phyloP scores from a whole-genome alignment of 2,888 invertebrate genomes.

The Abrostola tripartita region DNA sequence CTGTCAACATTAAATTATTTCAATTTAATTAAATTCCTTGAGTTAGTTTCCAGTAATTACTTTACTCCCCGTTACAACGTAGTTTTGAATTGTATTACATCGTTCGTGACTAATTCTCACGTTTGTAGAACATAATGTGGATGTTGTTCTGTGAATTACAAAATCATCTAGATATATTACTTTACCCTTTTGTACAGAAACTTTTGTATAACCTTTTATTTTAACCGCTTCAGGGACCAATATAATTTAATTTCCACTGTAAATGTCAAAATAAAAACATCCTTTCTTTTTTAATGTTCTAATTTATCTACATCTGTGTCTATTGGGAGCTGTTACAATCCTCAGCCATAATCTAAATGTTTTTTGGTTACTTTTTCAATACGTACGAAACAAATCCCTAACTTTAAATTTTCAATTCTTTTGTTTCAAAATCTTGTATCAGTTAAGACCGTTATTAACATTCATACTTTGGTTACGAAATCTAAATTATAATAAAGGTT shows the following conservation, averaged over 20 bases:
- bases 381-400: slow-evolving; percentile 6
- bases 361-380: slow-evolving; percentile 17
- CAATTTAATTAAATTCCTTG: slow-evolving; percentile 65
- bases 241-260: no score
- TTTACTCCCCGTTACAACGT: slow-evolving; percentile 23
- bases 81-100: slow-evolving; percentile 28
- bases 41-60: slow-evolving; percentile 55
- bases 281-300: not conserved
- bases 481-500: slow-evolving; percentile 49
- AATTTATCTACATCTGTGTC: slow-evolving; percentile 1
- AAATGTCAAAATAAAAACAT: no score
- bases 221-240: no score
- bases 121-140: not conserved
- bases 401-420: slow-evolving; percentile 1
- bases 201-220: no score
- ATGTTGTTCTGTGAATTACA: slow-evolving; percentile 5
- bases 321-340: slow-evolving; percentile 2
- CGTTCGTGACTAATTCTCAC: slow-evolving; percentile 7
- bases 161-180: not conserved
- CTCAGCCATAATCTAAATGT: slow-evolving; percentile 2
- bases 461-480: slow-evolving; percentile 16
- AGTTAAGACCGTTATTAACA: slow-evolving; percentile 29
- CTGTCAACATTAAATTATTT: slow-evolving; percentile 65
- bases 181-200: slow-evolving; percentile 1
- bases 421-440: slow-evolving; percentile 2